A percentile compares a stretch with the other conserved stretches of the same genome.
Evolutionary conservation across 2,113 vertebrate species (phyloP).

Genomic region (Cephalopterus ornatus): DNA sequence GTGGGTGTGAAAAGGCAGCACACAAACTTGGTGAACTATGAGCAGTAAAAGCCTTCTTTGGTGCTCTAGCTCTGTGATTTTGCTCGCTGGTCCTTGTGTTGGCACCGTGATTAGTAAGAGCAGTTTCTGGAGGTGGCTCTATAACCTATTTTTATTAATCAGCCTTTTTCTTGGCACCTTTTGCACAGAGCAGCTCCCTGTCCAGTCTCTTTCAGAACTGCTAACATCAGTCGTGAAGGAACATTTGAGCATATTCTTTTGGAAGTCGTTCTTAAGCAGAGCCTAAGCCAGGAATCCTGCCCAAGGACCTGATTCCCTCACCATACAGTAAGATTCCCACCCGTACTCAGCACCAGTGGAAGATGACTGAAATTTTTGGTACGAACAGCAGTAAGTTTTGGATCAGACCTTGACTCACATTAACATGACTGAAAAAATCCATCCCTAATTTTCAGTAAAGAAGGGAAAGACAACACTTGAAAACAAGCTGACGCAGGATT

Average conservation of each 20-base stretch:
- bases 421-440: neutral
- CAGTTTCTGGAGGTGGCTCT: neutral
- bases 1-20: neutral
- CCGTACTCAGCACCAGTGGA: neutral
- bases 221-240: neutral
- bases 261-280: neutral
- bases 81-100: neutral
- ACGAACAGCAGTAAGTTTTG: neutral
- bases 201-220: neutral
- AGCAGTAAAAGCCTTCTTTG: neutral
- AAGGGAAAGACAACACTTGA: neutral
- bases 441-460: neutral
- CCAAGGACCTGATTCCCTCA: neutral
- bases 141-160: neutral
- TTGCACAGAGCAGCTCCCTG: neutral
- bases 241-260: neutral
- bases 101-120: neutral
- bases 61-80: neutral
- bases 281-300: neutral
- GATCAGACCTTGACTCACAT: neutral
- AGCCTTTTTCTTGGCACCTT: neutral
- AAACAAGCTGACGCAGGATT: neutral
- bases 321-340: neutral
- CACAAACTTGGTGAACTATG: neutral
- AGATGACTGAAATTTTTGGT: neutral